Base-by-base conservation (phyloP, 2,797 vertebrate genomes). In the Silurus lanzhouensis region DNA sequence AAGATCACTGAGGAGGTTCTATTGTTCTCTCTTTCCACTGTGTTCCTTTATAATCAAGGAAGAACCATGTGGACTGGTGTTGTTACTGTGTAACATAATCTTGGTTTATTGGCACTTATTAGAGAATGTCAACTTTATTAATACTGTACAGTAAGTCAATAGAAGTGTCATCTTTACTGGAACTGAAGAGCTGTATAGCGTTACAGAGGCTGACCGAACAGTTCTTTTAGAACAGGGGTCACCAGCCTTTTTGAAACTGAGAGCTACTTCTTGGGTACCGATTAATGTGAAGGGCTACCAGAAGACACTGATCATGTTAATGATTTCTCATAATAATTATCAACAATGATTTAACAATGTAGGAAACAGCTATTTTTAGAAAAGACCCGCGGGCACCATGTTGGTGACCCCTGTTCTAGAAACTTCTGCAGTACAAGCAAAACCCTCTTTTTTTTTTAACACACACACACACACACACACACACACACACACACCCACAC, bases 61-160 rank as follows among this genome's bases (percentile, higher is more conserved):
- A n/a, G 44, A 48, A 72, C 20, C 2, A 14, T 48, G 46, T 74
- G 70, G 20, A 72, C 44, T 72, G 70, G 22, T 20, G 19, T 74
- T 52, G 20, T 52, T 22, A 6, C 48, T 52, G 46, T 74, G 71
- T 74, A 74, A 74, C n/a, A 20, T 48, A 12, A 52, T 74, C 20
- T 48, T 14, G n/a, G 72, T 76, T 76, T 57, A 55, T 76, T 6
- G 12, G 52, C 55, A 76, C n/a, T 57, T n/a, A 31, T 76, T 31
- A 76, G 52, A 75, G 72, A 75, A 27, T 7, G 0, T 75, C n/a
- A 27, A n/a, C 55, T 76, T 76, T 76, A 57, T 76, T 76, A 76
- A 76, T 57, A 76, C 52, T 76, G n/a, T 57, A 57, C 72, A 57
- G n/a, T 27, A 76, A 27, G 25, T 57, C 48, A 76, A 76, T 76